Percentiles rank a stretch among this genome's conserved stretches.
Conservation (phyloP, 2,113 vertebrate genomes). For the Galemys pyrenaicus region DNA sequence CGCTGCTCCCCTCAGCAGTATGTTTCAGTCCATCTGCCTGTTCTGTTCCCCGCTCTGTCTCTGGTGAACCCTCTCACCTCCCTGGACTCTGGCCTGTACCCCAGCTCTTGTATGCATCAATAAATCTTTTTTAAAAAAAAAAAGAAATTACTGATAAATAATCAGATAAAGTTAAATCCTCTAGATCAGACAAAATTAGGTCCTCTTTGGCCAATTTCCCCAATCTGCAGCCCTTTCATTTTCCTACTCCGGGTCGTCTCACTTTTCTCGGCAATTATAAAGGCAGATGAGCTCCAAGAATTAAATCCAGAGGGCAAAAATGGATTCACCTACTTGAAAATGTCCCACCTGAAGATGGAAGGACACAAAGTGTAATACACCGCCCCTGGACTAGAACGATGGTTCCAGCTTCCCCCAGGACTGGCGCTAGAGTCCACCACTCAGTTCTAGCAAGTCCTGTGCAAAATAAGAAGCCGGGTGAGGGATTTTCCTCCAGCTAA, state of each 20-base stretch:
- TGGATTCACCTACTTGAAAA: not conserved
- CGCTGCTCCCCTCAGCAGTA: no score
- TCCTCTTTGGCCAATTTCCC: not conserved
- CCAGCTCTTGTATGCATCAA: no score
- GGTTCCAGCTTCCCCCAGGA: not conserved
- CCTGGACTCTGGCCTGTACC: no score
- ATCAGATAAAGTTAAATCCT: no score
- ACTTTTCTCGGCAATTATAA: not conserved
- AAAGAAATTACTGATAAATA: no score
- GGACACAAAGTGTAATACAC: not conserved
- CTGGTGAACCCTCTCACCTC: no score
- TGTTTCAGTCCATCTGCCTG: no score
- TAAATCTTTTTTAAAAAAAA: no score
- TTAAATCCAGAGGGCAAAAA: not conserved
- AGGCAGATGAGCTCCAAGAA: not conserved
- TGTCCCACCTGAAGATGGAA: not conserved
- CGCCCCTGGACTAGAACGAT: not conserved
- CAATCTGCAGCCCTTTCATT: not conserved
- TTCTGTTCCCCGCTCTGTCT: no score
- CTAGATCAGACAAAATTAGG: no score
- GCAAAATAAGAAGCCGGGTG: not conserved
- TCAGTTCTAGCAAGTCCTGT: conserved; percentile 15
- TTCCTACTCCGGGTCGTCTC: not conserved
- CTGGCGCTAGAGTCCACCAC: not conserved
- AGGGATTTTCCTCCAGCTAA: conserved; percentile 36